Base-by-base conservation (phyloP, 2,113 vertebrate genomes). In the Chloropsis hardwickii region DNA sequence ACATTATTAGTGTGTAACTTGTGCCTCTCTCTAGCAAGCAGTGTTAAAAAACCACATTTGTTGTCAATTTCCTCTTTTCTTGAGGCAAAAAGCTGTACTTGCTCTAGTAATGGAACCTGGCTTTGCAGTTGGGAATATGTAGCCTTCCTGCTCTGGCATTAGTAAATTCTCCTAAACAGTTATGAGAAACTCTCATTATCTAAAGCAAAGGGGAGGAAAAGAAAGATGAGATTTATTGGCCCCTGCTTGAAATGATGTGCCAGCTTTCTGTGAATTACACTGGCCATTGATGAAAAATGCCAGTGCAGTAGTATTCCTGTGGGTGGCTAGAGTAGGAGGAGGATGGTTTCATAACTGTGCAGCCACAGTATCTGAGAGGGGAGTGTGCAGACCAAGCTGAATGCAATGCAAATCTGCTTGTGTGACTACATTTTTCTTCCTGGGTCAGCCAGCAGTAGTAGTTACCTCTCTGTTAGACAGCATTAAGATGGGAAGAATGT, bases 271-370 rank as follows among this genome's bases (percentile, higher is more conserved):
- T 70, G 50, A 61, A 8, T 77, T 80, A 10, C 9, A 5, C 23
- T 28, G 39, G 44, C 35, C 28, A 8, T 40, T 58, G 77, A 27
- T 70, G 33, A 77, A 65, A 86, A 93, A 47, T 23, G 24, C 53
- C 47, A 29, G 3, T 70, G 39, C 15, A 39, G n/a, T 62, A 2
- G 1, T 77, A 27, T 44, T 62, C 4, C 3, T 0, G 4, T 29
- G 27, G 27, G 7, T 77, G 22, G 25, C 37, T 61, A 44, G 54
- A 57, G 93, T 40, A 92, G 48, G 40, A 77, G 45, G 60, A 61
- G 31, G 37, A 31, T 51, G 13, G 29, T 47, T 88, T 84, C 33
- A 14, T 22, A 57, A 44, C 80, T n/a, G 5, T 50, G 47, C 33
- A 54, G 58, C 39, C 33, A 22, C 33, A 81, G 61, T 44, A 51